Base-by-base conservation (phyloP, 2,113 vertebrate species). In the Myotis brandtii region DNA sequence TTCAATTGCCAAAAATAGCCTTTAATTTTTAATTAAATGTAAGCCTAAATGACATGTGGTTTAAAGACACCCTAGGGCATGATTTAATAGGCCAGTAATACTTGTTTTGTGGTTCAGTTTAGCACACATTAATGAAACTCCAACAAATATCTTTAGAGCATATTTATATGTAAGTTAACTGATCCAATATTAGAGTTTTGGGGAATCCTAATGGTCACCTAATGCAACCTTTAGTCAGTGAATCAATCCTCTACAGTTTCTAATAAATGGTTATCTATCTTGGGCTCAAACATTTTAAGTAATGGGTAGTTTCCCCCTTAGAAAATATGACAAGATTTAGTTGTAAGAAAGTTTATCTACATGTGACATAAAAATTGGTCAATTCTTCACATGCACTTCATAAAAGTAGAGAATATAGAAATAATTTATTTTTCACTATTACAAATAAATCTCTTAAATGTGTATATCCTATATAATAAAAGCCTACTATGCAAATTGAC, bases 11-110 rank as follows among this genome's bases (percentile, higher is more conserved):
- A 91, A 94, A 95, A 89, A 73, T 77, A 18, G 66, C 40, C 25
- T 94, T 96, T 93, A 93, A 59, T 50, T 95, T 96, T 95, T 95
- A 94, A 97, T 94, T 86, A 97, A 93, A 80, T 81, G 7, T 83
- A 84, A 91, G 14, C 9, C 54, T 90, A 79, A 93, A 95, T 93
- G 79, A 37, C 17, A 56, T 46, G 32, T 75, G 50, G 3, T 83
- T 93, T 87, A 54, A 93, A 82, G 54, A 95, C 17, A 86, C 14
- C 70, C 93, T 50, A 50, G n/a, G 52, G 34, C 20, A 87, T 94
- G 88, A 87, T 64, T 95, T 96, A 83, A 62, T 91, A 88, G 25
- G 5, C n/a, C 6, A 32, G 82, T 87, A 95, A 54, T 85, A 75
- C 21, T 76, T 91, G 30, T 82, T 14, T 67, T 96, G 21, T 88